These are phyloP conservation scores for Sturnira hondurensis DNA, from an alignment of 2,113 vertebrate species.

Conservation along the genomic window DNA sequence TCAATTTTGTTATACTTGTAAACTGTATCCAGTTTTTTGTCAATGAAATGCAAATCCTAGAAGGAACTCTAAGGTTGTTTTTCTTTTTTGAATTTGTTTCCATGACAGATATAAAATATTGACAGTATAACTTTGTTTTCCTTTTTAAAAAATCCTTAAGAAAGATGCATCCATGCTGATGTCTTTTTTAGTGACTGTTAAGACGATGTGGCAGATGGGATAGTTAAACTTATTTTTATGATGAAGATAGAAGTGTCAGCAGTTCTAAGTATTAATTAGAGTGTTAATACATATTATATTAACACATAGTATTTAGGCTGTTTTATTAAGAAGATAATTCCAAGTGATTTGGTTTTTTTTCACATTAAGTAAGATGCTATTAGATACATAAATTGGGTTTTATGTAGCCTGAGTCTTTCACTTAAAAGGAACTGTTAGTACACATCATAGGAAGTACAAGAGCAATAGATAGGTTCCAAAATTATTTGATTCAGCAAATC, in stretches of 20 bases:
- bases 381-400: not conserved
- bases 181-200: conserved; percentile 13
- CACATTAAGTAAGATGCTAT: not conserved
- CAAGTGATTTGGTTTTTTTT: conserved; percentile 8
- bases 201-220: not conserved
- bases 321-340: conserved; percentile 2
- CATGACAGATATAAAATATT: not conserved
- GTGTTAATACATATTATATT: not conserved
- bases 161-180: not conserved
- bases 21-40: not conserved
- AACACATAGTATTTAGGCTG: not conserved
- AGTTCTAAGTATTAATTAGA: conserved; percentile 9
- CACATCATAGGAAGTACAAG: not conserved
- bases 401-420: not conserved
- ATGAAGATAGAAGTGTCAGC: not conserved
- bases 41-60: not conserved
- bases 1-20: not conserved
- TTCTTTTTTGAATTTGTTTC: not conserved
- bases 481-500: not conserved
- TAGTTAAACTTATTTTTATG: conserved; percentile 21
- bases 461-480: not conserved
- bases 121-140: not conserved
- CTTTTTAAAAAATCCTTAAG: not conserved
- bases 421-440: not conserved
- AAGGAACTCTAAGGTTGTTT: not conserved